Percentiles rank a stretch among this genome's conserved stretches.
These are phyloP conservation scores for Micromesistius poutassou DNA, from an alignment of 2,797 vertebrate species.

Conservation along the genomic window DNA sequence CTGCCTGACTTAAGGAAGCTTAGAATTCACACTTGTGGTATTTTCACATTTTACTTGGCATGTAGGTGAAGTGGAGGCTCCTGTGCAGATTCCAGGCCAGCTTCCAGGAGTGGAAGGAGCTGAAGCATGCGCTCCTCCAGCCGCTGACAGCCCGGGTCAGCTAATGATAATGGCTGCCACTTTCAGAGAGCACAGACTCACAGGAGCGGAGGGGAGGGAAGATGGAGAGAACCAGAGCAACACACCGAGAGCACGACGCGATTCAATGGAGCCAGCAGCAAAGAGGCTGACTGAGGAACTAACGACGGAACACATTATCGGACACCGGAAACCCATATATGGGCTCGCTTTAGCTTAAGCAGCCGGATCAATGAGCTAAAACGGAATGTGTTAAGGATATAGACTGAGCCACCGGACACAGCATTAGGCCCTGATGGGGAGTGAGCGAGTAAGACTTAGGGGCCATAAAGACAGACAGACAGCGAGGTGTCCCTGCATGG, in stretches of 20 bases:
- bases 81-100: too few relatives aligned
- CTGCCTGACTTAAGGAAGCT: not conserved
- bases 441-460: not conserved
- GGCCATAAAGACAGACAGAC: not conserved
- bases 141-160: not conserved
- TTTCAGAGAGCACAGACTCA: not conserved
- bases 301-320: not conserved
- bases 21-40: not conserved
- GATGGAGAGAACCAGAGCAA: constrained; percentile 7
- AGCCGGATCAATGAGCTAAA: not conserved
- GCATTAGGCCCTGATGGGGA: not conserved
- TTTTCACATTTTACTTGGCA: too few relatives aligned
- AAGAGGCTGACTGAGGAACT: not conserved
- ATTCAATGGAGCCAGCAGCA: not conserved
- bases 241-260: not conserved
- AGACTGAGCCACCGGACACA: not conserved
- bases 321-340: not conserved
- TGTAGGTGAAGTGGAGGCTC: too few relatives aligned
- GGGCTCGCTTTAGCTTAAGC: constrained; percentile 4
- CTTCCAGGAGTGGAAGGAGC: too few relatives aligned
- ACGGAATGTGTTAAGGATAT: not conserved
- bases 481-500: not conserved
- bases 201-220: constrained; percentile 17
- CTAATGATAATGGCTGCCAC: not conserved
- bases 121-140: too few relatives aligned